Percentiles rank a stretch among this genome's conserved stretches.
phyloP scores from a whole-genome alignment of 2,797 vertebrate species.

The Cirrhinus molitorella region DNA sequence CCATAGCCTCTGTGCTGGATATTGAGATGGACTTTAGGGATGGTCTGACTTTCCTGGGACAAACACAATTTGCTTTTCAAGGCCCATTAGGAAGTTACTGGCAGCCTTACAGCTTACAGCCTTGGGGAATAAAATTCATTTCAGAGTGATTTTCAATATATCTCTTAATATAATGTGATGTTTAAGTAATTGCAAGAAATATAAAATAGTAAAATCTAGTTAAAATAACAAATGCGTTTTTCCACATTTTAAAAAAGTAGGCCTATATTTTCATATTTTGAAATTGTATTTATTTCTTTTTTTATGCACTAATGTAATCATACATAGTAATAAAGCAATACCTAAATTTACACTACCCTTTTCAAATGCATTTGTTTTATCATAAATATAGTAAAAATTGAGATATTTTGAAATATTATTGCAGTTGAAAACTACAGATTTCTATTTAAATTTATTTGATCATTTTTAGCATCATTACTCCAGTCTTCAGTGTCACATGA shows the following conservation, averaged over 20 bases:
- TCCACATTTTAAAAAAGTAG: not conserved
- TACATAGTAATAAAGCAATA: not conserved
- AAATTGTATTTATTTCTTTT: not conserved
- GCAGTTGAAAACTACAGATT: not conserved
- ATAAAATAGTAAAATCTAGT: not conserved
- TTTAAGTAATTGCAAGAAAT: not conserved
- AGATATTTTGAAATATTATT: not conserved
- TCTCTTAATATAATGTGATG: not conserved
- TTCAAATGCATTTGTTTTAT: not conserved
- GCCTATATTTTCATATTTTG: not conserved
- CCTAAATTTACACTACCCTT: not conserved
- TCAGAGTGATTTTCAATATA: not conserved
- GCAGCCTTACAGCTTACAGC: conserved; percentile 20
- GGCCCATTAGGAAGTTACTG: conserved; percentile 51
- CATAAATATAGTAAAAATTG: not conserved
- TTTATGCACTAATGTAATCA: not conserved
- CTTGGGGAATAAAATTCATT: conserved; percentile 1
- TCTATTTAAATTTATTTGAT: not conserved
- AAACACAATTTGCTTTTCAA: conserved; percentile 21
- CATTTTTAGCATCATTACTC: not conserved
- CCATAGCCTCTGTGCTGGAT: not conserved
- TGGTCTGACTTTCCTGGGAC: conserved; percentile 24
- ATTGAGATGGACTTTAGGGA: conserved; percentile 9
- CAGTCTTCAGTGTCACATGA: not conserved
- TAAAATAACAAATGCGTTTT: not conserved